Percentiles rank a stretch among this genome's conserved stretches.
These are phyloP conservation scores for Pararge aegeria DNA, from an alignment of 1,140 invertebrate genomes.

Conservation along the genomic window DNA sequence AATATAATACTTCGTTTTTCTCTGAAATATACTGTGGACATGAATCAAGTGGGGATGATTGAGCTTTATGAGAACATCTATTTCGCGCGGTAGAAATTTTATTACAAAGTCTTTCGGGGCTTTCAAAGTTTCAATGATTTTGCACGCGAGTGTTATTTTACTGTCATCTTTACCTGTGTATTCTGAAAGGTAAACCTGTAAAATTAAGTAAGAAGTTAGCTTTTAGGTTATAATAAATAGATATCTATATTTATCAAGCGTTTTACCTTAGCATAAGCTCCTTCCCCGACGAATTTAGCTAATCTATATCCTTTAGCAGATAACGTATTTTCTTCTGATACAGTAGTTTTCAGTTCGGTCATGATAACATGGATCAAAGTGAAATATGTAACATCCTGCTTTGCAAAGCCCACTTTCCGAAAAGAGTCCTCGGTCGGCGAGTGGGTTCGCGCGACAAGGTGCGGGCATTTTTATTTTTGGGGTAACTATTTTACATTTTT, in stretches of 20 bases:
- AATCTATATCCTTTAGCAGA: constrained; percentile 81
- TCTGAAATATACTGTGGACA: constrained; percentile 85
- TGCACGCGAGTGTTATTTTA: constrained; percentile 81
- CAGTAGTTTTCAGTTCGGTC: constrained; percentile 69
- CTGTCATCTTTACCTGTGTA: constrained; percentile 64
- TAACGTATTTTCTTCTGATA: constrained; percentile 82
- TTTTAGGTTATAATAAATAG: no score
- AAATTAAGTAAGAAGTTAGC: constrained; percentile 15
- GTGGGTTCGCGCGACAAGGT: constrained; percentile 35
- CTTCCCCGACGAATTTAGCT: constrained; percentile 82
- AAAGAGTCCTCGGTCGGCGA: constrained; percentile 24
- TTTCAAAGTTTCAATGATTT: constrained; percentile 86
- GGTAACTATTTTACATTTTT: constrained; percentile 37
- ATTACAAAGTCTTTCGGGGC: constrained; percentile 87
- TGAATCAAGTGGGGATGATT: constrained; percentile 87
- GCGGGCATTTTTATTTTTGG: constrained; percentile 58
- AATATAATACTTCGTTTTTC: constrained; percentile 83
- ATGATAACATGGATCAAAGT: constrained; percentile 52
- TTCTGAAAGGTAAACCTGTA: constrained; percentile 82
- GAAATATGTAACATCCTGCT: constrained; percentile 37
- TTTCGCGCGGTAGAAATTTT: constrained; percentile 88
- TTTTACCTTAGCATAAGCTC: constrained; percentile 83
- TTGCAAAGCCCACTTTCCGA: constrained; percentile 23
- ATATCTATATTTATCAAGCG: no score
- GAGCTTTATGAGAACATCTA: constrained; percentile 84